These are phyloP conservation scores for Iguana delicatissima DNA, from an alignment of 2,797 vertebrate genomes.

Conservation along the genomic window DNA sequence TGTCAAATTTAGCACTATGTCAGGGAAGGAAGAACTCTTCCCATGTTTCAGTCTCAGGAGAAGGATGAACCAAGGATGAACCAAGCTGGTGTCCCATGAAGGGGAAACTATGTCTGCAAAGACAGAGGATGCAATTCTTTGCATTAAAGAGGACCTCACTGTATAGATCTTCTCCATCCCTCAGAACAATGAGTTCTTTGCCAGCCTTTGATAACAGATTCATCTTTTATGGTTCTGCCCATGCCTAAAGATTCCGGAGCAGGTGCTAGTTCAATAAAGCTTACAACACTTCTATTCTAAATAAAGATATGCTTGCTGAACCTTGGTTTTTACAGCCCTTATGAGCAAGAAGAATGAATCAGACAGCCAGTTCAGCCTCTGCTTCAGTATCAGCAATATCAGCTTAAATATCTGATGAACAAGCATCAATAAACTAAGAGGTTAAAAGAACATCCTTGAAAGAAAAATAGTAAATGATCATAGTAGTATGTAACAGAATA, in stretches of 20 bases:
- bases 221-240: background rate
- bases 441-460: conserved; percentile 31
- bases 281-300: conserved; percentile 39
- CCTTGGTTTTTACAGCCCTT: background rate
- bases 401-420: conserved; percentile 43
- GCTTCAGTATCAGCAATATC: conserved; percentile 36
- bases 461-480: conserved; percentile 46
- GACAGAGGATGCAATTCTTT: background rate
- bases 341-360: conserved; percentile 43
- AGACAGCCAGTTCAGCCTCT: conserved; percentile 39
- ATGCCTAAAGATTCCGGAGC: conserved; percentile 30
- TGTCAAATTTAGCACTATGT: too few relatives aligned
- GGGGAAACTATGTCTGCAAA: background rate
- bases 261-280: conserved; percentile 34
- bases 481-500: conserved; percentile 17
- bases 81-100: background rate
- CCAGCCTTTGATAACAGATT: background rate
- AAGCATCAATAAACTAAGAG: conserved; percentile 18
- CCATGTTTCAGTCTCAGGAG: background rate
- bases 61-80: background rate
- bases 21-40: too few relatives aligned
- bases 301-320: background rate
- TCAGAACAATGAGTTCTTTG: background rate
- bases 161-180: background rate
- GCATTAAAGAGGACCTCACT: background rate